Evolutionary conservation across 2,888 invertebrate species (phyloP), one percentile per base, ranked within the genome.

Genomic region (Synergus gifuensis): DNA sequence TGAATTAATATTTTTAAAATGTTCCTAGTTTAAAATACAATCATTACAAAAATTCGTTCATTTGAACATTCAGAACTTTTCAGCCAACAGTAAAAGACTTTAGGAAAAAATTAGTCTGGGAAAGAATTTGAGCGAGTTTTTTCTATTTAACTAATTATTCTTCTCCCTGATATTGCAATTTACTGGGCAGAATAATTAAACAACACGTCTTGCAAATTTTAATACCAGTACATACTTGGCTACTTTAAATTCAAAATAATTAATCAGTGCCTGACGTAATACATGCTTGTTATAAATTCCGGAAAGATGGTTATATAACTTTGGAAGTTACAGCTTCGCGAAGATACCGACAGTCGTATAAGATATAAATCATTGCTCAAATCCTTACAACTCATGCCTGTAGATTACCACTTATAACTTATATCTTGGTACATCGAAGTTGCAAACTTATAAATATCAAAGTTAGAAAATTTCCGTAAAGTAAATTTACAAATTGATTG

Each of bases 231-330:
- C 36, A 36, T 8, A 36, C 42, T 67, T 67, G 4, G 44, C 66
- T 67, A 44, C 66, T 67, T 67, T 12, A 42, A 67, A 67, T 67
- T 67, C 44, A 67, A 67, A 67, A 67, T 67, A 67, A 67, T 67
- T 67, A 67, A 67, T 67, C 66, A 67, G 66, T 67, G 44, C 44
- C 44, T 44, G 44, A 44, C 44, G 44, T 67, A 67, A 67, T 67
- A 67, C 44, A 67, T 67, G 18, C 44, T 42, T 67, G 66, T 67
- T 67, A 67, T 67, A 67, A 67, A 22, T 67, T 67, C 22, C 44
- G n/a, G 66, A n/a, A 42, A 67, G 66, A 67, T 67, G 66, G 66
- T 44, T 67, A 67, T 67, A 67, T 49, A 49, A 67, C 66, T 67
- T 67, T 42, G 44, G 18, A 67, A 67, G 44, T 67, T 67, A 44